These are phyloP conservation scores for Myoxocephalus aenaeus DNA, from an alignment of 2,797 vertebrate genomes.

Conservation along the genomic window DNA sequence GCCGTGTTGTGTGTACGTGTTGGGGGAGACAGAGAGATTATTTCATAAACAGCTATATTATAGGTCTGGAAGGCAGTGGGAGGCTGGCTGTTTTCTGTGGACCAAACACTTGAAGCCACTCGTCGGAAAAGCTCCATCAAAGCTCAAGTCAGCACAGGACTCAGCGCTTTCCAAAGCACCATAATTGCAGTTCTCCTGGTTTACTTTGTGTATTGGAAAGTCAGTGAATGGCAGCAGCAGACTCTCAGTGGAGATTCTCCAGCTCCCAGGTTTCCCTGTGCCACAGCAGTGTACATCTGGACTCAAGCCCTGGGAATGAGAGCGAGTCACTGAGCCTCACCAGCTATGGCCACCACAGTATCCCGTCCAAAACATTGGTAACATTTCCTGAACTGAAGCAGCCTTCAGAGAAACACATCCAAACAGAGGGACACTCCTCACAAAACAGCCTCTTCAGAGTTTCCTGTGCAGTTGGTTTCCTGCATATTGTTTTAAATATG, in stretches of 20 bases:
- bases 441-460: slow-evolving; percentile 49
- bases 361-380: slow-evolving; percentile 72
- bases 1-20: slow-evolving; percentile 44
- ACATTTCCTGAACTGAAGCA: slow-evolving; percentile 55
- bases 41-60: slow-evolving; percentile 73
- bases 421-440: slow-evolving; percentile 60
- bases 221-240: slow-evolving; percentile 46
- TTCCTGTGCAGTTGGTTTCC: slow-evolving; percentile 46
- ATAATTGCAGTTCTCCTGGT: slow-evolving; percentile 78
- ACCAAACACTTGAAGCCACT: slow-evolving; percentile 72
- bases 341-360: slow-evolving; percentile 70
- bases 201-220: slow-evolving; percentile 64
- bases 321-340: slow-evolving; percentile 57
- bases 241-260: slow-evolving; percentile 50
- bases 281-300: slow-evolving; percentile 42
- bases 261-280: not conserved
- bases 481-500: slow-evolving; percentile 38
- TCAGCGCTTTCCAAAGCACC: slow-evolving; percentile 72
- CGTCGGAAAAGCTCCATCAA: slow-evolving; percentile 69
- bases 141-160: slow-evolving; percentile 61
- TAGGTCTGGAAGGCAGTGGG: slow-evolving; percentile 70
- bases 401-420: slow-evolving; percentile 57
- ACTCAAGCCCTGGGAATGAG: slow-evolving; percentile 58
- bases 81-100: slow-evolving; percentile 64
- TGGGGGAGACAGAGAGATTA: slow-evolving; percentile 23